phyloP scores from a whole-genome alignment of 1,140 invertebrate species.

The Drosophila pandora region DNA sequence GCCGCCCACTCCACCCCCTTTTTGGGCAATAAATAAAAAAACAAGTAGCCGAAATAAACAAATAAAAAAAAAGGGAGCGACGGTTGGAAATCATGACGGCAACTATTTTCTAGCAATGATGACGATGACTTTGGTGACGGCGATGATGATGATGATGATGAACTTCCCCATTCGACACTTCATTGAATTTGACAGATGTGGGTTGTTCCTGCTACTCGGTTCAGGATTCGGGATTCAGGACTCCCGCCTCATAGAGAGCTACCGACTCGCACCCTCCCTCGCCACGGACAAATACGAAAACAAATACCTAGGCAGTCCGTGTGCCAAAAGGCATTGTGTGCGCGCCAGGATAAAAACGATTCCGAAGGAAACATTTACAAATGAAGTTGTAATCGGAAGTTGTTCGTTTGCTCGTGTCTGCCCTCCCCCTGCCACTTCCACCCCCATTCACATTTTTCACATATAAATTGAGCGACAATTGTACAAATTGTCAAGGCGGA shows the following conservation, averaged over 20 bases:
- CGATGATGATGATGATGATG: constrained; percentile 54
- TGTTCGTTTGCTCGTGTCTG: constrained; percentile 76
- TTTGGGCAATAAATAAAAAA: constrained; percentile 59
- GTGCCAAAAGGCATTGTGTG: constrained; percentile 62
- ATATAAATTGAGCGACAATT: constrained; percentile 82
- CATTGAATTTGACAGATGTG: constrained; percentile 83
- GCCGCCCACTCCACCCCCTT: constrained; percentile 9
- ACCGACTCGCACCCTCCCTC: constrained; percentile 26
- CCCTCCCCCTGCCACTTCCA: constrained; percentile 12
- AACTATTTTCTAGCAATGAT: constrained; percentile 58
- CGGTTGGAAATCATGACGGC: constrained; percentile 60
- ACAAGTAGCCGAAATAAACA: constrained; percentile 60
- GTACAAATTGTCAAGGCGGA: constrained; percentile 83
- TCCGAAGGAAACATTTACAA: constrained; percentile 82
- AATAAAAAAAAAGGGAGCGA: constrained; percentile 25
- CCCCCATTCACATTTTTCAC: constrained; percentile 33
- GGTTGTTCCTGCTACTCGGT: constrained; percentile 26
- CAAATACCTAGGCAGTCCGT: constrained; percentile 15
- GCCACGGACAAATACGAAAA: neutral
- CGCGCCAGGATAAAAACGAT: constrained; percentile 62
- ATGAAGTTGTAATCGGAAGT: constrained; percentile 84
- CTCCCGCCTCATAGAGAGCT: neutral
- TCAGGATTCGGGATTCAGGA: constrained; percentile 4
- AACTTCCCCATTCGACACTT: constrained; percentile 78
- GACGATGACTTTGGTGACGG: constrained; percentile 35